Percentiles rank a stretch among this genome's conserved stretches.
Conservation (phyloP, 1,140 invertebrate genomes). For the Drosophila nigromelanica region DNA sequence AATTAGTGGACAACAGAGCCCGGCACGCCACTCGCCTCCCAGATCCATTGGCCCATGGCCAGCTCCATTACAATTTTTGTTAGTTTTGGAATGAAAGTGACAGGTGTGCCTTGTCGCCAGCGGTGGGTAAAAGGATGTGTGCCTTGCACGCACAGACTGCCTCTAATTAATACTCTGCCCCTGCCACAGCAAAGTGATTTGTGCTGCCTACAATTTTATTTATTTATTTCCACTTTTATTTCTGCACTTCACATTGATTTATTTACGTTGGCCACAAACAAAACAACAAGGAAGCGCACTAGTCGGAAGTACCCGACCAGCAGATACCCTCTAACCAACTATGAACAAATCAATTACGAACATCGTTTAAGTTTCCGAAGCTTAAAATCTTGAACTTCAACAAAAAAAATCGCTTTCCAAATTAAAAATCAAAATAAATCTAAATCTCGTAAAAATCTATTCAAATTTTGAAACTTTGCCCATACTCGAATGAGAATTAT, state of each 20-base stretch:
- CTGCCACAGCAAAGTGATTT: slow-evolving; percentile 27
- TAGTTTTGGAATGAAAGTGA: slow-evolving; percentile 61
- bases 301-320: no score
- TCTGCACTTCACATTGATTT: slow-evolving; percentile 43
- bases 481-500: no score
- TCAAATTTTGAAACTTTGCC: no score
- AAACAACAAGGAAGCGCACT: neutral
- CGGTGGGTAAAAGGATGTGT: slow-evolving; percentile 4
- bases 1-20: slow-evolving; percentile 74
- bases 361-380: no score
- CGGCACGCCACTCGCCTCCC: slow-evolving; percentile 17
- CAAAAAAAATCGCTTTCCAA: no score
- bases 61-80: slow-evolving; percentile 74
- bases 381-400: no score
- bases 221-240: slow-evolving; percentile 39
- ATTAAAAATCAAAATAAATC: no score
- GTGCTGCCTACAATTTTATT: slow-evolving; percentile 38
- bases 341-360: no score
- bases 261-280: slow-evolving; percentile 42
- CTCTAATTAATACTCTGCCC: slow-evolving; percentile 66
- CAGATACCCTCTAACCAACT: no score
- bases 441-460: no score
- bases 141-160: slow-evolving; percentile 46
- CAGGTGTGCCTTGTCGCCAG: slow-evolving; percentile 49
- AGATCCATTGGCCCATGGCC: neutral